Percentiles rank a stretch among this genome's conserved stretches.
Conservation (phyloP, 92 coral and sea anemone genomes). For the Pocillopora grandis region DNA sequence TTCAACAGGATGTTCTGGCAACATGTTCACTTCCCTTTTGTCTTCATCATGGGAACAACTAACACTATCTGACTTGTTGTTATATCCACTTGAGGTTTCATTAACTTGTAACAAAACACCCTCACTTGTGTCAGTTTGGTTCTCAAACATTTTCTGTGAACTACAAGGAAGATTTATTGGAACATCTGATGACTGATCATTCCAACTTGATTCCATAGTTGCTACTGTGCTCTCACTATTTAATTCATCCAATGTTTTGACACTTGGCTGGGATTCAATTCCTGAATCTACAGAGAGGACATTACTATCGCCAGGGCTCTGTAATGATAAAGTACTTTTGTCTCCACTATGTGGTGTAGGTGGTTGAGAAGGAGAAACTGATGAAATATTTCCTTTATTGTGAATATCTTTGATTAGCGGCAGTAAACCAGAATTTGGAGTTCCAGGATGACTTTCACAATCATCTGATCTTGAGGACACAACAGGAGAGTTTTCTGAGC, state of each 20-base stretch:
- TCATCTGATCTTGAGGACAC: conserved; percentile 53
- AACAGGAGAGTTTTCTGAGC: conserved; percentile 76
- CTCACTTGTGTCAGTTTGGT: conserved; percentile 10
- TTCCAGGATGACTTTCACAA: conserved; percentile 62
- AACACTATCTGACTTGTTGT: background rate
- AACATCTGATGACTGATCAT: background rate
- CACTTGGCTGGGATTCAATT: conserved; percentile 23
- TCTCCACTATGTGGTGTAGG: background rate
- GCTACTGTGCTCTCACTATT: background rate
- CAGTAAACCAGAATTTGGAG: conserved; percentile 50
- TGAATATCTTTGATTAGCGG: background rate
- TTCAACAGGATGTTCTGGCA: conserved; percentile 11
- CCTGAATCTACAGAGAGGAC: conserved; percentile 30
- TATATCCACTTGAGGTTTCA: background rate
- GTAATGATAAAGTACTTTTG: conserved; percentile 16
- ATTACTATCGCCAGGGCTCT: conserved; percentile 18
- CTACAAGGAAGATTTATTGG: background rate
- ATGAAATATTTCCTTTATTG: background rate
- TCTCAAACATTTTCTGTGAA: background rate
- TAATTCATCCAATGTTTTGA: conserved; percentile 6
- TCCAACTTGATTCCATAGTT: background rate
- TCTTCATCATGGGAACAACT: background rate
- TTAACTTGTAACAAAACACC: background rate
- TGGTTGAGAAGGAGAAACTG: conserved; percentile 7
- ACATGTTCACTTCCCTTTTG: background rate